A percentile compares a stretch with the other conserved stretches of the same genome.
Evolutionary conservation across 1,140 invertebrate species (phyloP).

Genomic region (Caenorhabditis brenneri): DNA sequence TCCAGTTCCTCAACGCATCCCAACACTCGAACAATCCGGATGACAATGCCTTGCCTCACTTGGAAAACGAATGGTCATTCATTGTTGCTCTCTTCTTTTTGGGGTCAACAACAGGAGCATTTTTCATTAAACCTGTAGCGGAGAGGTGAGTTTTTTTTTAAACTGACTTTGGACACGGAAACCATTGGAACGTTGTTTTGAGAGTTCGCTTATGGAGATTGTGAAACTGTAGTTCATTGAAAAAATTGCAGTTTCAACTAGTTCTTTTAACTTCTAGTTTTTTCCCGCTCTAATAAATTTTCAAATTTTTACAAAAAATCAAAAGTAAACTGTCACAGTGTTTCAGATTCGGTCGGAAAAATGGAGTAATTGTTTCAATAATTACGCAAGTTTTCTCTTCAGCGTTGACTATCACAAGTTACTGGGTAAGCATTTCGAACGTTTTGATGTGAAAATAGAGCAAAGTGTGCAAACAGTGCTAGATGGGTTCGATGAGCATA

Average conservation of each 20-base stretch:
- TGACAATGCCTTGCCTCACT: neutral
- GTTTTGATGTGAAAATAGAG: no score
- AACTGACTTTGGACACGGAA: no score
- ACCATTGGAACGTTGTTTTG: no score
- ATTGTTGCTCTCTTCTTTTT: constrained; percentile 32
- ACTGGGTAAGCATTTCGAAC: neutral
- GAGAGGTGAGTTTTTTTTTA: constrained; percentile 32
- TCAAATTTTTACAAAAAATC: no score
- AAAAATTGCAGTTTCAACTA: no score
- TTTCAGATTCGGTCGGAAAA: constrained; percentile 24
- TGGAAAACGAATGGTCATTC: constrained; percentile 15
- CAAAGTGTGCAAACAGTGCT: no score
- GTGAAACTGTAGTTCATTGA: no score
- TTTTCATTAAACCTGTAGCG: neutral
- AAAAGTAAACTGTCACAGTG: no score
- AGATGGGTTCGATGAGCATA: no score
- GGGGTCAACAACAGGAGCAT: constrained; percentile 2
- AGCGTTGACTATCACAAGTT: neutral
- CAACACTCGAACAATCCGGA: constrained; percentile 25
- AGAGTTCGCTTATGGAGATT: no score
- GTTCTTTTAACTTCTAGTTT: no score
- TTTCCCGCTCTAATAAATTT: no score
- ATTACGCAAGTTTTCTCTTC: neutral
- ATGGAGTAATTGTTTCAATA: neutral
- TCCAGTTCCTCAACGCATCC: constrained; percentile 16